Percentiles rank a stretch among this genome's conserved stretches.
Evolutionary conservation across 2,113 vertebrate species (phyloP).

Genomic region (Pachypanchax playfairii): DNA sequence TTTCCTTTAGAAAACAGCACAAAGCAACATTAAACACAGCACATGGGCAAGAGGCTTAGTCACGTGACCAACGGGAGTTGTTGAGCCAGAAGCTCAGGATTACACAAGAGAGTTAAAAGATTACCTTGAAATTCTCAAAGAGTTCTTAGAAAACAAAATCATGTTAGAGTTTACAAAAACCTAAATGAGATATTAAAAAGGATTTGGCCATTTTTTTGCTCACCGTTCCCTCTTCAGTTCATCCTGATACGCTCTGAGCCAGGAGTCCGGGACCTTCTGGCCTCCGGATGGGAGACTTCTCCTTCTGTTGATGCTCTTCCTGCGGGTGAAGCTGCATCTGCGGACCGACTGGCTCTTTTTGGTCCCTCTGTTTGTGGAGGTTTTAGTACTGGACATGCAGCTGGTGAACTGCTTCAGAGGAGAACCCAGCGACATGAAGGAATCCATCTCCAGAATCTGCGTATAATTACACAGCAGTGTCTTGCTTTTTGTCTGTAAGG

Average conservation of each 20-base stretch:
- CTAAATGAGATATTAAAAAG: background rate
- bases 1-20: conserved; percentile 67
- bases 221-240: conserved; percentile 78
- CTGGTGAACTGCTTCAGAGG: conserved; percentile 70
- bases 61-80: conserved; percentile 28
- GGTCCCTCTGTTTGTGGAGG: conserved; percentile 10
- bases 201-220: background rate
- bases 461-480: too few species aligned
- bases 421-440: conserved; percentile 60
- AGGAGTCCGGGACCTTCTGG: conserved; percentile 73
- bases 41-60: conserved; percentile 56
- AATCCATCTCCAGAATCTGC: conserved; percentile 50
- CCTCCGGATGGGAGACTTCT: conserved; percentile 65
- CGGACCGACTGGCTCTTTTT: conserved; percentile 53
- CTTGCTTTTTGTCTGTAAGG: too few species aligned
- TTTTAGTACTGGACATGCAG: conserved; percentile 49
- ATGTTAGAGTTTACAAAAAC: too few species aligned
- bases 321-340: conserved; percentile 66
- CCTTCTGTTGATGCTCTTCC: conserved; percentile 70
- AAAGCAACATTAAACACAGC: conserved; percentile 24
- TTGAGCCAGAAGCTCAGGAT: too few species aligned
- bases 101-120: too few species aligned
- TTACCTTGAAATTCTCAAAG: too few species aligned
- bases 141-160: too few species aligned
- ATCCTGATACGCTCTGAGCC: conserved; percentile 70